These are phyloP conservation scores for Dolichotis patagonum DNA, from an alignment of 2,113 vertebrate genomes.

Conservation along the genomic window DNA sequence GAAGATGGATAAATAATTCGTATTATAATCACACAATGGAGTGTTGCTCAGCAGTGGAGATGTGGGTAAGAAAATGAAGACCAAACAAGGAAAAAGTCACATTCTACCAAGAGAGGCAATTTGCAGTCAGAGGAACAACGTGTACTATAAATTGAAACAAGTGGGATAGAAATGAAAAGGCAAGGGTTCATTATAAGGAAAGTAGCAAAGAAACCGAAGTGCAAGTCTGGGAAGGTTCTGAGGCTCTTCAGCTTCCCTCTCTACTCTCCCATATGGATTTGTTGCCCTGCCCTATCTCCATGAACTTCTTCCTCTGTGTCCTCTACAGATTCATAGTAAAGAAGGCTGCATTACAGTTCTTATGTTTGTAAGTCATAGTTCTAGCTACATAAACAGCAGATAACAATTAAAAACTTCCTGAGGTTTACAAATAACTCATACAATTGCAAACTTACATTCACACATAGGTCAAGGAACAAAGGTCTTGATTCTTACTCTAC, in stretches of 20 bases:
- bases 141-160: not conserved
- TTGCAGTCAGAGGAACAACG: not conserved
- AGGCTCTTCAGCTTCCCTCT: not conserved
- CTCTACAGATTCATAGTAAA: not conserved
- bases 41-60: not conserved
- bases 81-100: not conserved
- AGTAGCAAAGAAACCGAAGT: not conserved
- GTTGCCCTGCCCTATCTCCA: not conserved
- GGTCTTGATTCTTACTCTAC: not conserved
- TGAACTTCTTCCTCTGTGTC: not conserved
- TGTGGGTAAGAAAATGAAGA: not conserved
- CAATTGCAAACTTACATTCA: not conserved
- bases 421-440: not conserved
- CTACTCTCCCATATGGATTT: not conserved
- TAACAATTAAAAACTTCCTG: conserved; percentile 14
- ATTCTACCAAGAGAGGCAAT: not conserved
- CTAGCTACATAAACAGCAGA: not conserved
- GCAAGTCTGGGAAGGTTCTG: not conserved
- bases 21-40: not conserved
- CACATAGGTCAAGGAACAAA: not conserved
- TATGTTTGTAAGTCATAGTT: not conserved
- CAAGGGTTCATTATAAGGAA: not conserved
- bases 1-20: not conserved
- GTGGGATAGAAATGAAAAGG: not conserved
- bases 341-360: not conserved